Evolutionary conservation across 2,113 vertebrate genomes (phyloP), one percentile per base, ranked within the genome.

Genomic region (Larimichthys crocea): DNA sequence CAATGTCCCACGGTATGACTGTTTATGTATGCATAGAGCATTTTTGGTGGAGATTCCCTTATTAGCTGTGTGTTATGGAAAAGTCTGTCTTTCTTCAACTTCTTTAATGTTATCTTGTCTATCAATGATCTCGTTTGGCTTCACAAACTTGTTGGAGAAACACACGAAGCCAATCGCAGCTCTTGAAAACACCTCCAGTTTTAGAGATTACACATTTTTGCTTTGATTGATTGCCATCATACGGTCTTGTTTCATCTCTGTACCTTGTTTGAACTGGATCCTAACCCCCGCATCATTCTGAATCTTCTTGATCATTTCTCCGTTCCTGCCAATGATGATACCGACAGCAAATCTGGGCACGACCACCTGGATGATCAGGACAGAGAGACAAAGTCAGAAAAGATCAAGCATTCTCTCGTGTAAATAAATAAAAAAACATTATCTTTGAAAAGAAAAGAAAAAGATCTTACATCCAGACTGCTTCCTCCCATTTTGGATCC

Each of bases 231-330:
- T 9, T 44, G 46, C 4, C 0, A 46, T 14, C 17, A 22, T 26
- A 44, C 0, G 19, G 22, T 14, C 35, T 19, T 1, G 44, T 29
- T 35, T 26, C 3, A 17, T 67, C 16, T 50, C 70, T 95, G 89
- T 82, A 98, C 98, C 98, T 97, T 98, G 98, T 90, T 98, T 99
- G 89, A 99, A 99, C 93, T 99, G 98, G 94, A 99, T 98, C 94
- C 98, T 95, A 92, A 99, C 98, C 5, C 97, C 97, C 3, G 98
- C 97, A 74, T 99, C 98, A 9, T 96, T 99, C 92, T 99, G 97
- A 91, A 99, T 99, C 95, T 99, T 99, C 91, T 98, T 99, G 89
- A 99, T 99, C 98, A 99, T 99, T 83, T 99, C 98, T 26, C 98
- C 98, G 2, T 99, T 99, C 92, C 98, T 96, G 94, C 98, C 98